phyloP scores from a whole-genome alignment of 2,797 vertebrate species.

The Loriculus beryllinus region DNA sequence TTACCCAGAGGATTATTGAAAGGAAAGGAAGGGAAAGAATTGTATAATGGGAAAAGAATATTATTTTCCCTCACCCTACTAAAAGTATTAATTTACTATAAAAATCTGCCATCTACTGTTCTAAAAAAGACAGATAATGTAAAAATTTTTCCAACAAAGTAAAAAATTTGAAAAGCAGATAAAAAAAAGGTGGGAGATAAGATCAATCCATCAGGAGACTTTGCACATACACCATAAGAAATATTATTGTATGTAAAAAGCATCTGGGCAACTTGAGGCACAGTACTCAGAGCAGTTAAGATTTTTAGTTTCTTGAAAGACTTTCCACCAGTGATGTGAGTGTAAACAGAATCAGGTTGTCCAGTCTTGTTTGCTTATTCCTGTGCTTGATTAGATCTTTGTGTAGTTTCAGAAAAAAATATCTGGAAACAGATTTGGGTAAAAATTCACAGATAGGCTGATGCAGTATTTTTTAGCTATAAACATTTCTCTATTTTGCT shows the following conservation, averaged over 20 bases:
- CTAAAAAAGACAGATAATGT: not conserved
- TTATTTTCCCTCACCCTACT: not conserved
- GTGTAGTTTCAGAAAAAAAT: not conserved
- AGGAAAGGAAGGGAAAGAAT: not conserved
- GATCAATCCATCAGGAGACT: not conserved
- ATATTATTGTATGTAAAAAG: not conserved
- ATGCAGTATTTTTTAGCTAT: not conserved
- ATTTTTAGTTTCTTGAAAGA: not conserved
- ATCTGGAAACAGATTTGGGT: not conserved
- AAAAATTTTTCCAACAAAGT: not conserved
- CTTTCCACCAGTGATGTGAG: not conserved
- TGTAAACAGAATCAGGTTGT: not conserved
- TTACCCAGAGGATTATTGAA: not conserved
- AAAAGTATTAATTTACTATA: not conserved
- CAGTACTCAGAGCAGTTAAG: rapidly evolving
- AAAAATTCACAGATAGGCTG: not conserved
- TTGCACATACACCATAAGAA: not conserved
- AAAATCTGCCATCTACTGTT: not conserved
- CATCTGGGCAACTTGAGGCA: not conserved
- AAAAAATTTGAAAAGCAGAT: not conserved
- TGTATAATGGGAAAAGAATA: not conserved
- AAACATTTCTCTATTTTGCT: not conserved
- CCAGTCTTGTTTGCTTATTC: not conserved
- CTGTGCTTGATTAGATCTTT: not conserved
- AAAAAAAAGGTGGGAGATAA: not conserved